Conservation (phyloP, 2,113 vertebrate species). For the Chelonoidis abingdonii region DNA sequence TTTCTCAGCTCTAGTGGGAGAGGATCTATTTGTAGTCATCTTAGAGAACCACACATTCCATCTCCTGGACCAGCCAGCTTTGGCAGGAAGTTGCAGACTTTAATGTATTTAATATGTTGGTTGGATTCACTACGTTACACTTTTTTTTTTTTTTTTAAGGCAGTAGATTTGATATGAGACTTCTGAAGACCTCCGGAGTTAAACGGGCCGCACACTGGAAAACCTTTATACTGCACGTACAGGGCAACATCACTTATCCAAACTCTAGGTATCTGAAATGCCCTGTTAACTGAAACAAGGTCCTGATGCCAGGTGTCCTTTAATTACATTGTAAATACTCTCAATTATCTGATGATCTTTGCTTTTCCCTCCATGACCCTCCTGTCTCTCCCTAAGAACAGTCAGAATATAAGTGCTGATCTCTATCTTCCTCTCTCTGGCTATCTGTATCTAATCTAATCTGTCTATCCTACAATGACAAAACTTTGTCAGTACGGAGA, state of each 20-base stretch:
- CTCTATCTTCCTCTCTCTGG: not conserved
- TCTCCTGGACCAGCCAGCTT: not conserved
- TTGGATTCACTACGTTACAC: not conserved
- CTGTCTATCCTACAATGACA: not conserved
- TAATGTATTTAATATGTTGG: slow-evolving; percentile 32
- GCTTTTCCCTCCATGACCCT: not conserved
- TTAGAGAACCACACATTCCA: slow-evolving; percentile 14
- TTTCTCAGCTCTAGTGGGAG: slow-evolving; percentile 31
- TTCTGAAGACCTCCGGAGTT: slow-evolving; percentile 7
- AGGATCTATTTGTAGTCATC: slow-evolving; percentile 36
- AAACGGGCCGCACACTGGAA: slow-evolving; percentile 31
- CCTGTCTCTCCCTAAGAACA: not conserved
- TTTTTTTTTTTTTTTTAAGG: not conserved
- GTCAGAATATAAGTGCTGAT: not conserved
- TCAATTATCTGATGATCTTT: slow-evolving; percentile 11
- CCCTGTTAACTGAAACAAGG: slow-evolving; percentile 20
- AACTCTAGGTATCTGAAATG: slow-evolving; percentile 15
- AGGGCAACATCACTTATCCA: not conserved
- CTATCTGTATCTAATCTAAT: not conserved
- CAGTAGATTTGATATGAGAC: slow-evolving; percentile 12
- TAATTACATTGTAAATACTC: slow-evolving; percentile 24
- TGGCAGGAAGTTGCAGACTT: slow-evolving; percentile 16
- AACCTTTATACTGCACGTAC: slow-evolving; percentile 7
- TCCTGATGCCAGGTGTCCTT: slow-evolving; percentile 35
- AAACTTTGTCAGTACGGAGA: not conserved